Conservation (phyloP, 2,797 vertebrate genomes). For the Myoxocephalus aenaeus region DNA sequence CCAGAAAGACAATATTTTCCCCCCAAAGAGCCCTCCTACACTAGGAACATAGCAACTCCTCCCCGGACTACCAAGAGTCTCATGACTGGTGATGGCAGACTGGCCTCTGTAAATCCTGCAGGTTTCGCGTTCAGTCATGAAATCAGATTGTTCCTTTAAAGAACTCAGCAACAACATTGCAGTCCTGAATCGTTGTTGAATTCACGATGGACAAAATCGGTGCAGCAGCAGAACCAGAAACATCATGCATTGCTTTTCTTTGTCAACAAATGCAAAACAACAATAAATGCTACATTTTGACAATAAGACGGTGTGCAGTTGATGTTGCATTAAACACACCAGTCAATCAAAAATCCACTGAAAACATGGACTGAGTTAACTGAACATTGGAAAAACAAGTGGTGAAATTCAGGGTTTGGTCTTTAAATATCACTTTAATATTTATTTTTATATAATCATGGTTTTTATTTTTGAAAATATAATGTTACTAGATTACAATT, state of each 20-base stretch:
- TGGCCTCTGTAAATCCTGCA: constrained; percentile 17
- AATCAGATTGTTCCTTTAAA: background rate
- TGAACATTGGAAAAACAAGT: background rate
- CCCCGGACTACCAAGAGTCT: background rate
- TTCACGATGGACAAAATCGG: background rate
- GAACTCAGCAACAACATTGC: background rate
- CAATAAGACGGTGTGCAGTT: background rate
- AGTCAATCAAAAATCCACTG: background rate
- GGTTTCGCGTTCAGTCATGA: background rate
- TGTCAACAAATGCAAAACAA: background rate
- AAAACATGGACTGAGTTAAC: background rate
- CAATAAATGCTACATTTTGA: background rate
- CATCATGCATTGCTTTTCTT: background rate
- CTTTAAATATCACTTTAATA: background rate
- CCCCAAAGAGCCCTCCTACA: constrained; percentile 27
- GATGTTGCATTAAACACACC: background rate
- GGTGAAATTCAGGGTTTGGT: background rate
- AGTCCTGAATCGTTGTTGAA: background rate
- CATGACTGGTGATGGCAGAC: constrained; percentile 1
- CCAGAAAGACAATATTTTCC: background rate
- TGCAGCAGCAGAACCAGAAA: background rate
- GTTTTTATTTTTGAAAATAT: background rate
- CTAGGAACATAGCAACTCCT: constrained; percentile 21
- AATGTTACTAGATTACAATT: too few relatives aligned
- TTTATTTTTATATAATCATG: background rate